A percentile compares a stretch with the other conserved stretches of the same genome.
phyloP scores from a whole-genome alignment of 2,113 vertebrate genomes.

The Hydrochoerus hydrochaeris region DNA sequence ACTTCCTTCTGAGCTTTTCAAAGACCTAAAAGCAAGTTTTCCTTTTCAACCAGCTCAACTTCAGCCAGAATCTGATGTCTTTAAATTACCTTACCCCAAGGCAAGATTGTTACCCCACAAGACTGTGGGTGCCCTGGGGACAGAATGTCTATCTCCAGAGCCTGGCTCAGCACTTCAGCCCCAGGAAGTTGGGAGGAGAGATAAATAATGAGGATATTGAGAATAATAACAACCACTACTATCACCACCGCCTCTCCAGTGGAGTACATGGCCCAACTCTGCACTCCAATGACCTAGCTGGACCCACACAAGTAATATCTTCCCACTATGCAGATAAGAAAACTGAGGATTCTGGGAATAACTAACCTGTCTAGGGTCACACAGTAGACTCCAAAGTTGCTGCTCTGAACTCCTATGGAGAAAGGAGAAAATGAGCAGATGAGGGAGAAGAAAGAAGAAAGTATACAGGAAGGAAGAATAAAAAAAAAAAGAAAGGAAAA shows the following conservation, averaged over 20 bases:
- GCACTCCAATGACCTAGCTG: no score
- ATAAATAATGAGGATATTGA: accelerated
- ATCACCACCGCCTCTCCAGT: accelerated
- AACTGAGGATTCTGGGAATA: not conserved
- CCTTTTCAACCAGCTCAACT: not conserved
- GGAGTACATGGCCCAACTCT: accelerated
- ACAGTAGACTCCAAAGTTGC: not conserved
- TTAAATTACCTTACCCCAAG: not conserved
- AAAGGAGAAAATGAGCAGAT: not conserved
- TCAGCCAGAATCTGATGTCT: not conserved
- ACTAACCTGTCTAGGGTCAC: not conserved
- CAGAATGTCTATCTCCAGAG: not conserved
- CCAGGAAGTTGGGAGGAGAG: not conserved
- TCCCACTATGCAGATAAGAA: not conserved
- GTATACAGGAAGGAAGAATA: no score
- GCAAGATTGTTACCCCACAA: not conserved
- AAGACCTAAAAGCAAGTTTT: not conserved
- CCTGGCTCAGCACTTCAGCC: not conserved
- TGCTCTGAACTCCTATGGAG: not conserved
- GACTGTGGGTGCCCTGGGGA: not conserved
- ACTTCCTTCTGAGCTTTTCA: not conserved
- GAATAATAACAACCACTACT: not conserved
- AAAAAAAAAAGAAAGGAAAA: not conserved
- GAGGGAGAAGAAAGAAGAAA: not conserved
- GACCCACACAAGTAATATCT: not conserved